These are phyloP conservation scores for Macrosoma leucophasiata DNA, from an alignment of 2,888 invertebrate species.

Conservation along the genomic window DNA sequence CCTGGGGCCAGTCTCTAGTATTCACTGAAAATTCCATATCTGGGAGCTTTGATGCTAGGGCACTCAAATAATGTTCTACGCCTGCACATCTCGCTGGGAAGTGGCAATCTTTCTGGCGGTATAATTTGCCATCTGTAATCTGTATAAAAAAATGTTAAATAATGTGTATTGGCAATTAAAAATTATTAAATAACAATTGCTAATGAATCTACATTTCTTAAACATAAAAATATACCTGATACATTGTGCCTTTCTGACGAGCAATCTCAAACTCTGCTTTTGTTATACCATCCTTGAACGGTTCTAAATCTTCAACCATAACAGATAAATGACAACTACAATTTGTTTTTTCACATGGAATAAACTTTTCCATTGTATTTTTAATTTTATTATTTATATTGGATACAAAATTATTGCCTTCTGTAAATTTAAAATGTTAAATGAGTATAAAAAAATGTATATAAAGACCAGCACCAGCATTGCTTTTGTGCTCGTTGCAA, in stretches of 20 bases:
- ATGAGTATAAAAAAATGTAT: too few species aligned
- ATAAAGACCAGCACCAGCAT: too few species aligned
- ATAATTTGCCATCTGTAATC: constrained; percentile 86
- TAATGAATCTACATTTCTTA: too few species aligned
- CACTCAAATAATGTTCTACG: constrained; percentile 89
- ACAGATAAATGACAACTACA: constrained; percentile 80
- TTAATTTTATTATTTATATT: constrained; percentile 63
- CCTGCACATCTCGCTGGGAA: constrained; percentile 95
- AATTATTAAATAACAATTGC: too few species aligned
- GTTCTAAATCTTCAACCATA: constrained; percentile 80
- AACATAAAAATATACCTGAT: constrained; percentile 48
- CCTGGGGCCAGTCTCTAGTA: constrained; percentile 95
- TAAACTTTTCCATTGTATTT: constrained; percentile 64
- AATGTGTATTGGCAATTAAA: too few species aligned
- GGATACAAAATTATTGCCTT: too few species aligned
- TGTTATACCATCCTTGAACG: constrained; percentile 84
- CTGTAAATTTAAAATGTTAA: too few species aligned
- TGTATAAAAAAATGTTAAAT: too few species aligned
- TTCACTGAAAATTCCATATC: constrained; percentile 92
- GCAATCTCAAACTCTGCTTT: constrained; percentile 78
- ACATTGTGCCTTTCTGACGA: constrained; percentile 55
- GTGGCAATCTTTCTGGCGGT: constrained; percentile 89
- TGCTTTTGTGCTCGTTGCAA: too few species aligned
- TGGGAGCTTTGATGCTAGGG: constrained; percentile 80
- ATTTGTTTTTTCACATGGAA: constrained; percentile 72